phyloP scores from a whole-genome alignment of 1,140 invertebrate species.

The Drosophila nannoptera region DNA sequence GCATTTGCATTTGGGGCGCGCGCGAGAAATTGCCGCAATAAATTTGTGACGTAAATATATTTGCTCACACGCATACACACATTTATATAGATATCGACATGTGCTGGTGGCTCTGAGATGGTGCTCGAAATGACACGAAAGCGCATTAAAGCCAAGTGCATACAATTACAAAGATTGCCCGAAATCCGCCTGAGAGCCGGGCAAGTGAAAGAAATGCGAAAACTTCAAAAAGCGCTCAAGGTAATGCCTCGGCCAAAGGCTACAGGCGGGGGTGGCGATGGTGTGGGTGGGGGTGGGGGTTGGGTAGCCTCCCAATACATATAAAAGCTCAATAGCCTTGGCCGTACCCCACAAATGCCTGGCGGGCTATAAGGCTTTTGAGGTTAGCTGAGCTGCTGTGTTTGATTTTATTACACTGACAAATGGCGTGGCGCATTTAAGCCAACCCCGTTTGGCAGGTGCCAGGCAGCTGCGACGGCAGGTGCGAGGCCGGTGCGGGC shows the following conservation, averaged over 20 bases:
- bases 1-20: constrained; percentile 69
- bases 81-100: constrained; percentile 13
- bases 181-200: constrained; percentile 44
- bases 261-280: constrained; percentile 52
- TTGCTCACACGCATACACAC: constrained; percentile 29
- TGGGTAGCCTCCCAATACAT: constrained; percentile 39
- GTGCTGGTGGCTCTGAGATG: constrained; percentile 2
- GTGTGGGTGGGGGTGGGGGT: constrained; percentile 27
- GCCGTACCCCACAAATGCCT: constrained; percentile 3
- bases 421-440: constrained; percentile 76
- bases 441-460: constrained; percentile 59
- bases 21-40: constrained; percentile 73
- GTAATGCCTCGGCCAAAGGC: constrained; percentile 58
- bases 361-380: constrained; percentile 39
- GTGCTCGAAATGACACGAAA: constrained; percentile 61
- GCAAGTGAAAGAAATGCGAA: constrained; percentile 73
- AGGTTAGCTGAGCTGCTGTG: constrained; percentile 57
- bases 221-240: constrained; percentile 75
- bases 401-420: constrained; percentile 79
- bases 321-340: constrained; percentile 69
- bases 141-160: constrained; percentile 70
- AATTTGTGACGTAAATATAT: constrained; percentile 72
- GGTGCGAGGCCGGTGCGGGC: neutral
- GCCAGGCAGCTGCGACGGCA: neutral
- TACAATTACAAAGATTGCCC: constrained; percentile 74